phyloP scores from a whole-genome alignment of 2,797 vertebrate genomes.

The Melanitta fusca region DNA sequence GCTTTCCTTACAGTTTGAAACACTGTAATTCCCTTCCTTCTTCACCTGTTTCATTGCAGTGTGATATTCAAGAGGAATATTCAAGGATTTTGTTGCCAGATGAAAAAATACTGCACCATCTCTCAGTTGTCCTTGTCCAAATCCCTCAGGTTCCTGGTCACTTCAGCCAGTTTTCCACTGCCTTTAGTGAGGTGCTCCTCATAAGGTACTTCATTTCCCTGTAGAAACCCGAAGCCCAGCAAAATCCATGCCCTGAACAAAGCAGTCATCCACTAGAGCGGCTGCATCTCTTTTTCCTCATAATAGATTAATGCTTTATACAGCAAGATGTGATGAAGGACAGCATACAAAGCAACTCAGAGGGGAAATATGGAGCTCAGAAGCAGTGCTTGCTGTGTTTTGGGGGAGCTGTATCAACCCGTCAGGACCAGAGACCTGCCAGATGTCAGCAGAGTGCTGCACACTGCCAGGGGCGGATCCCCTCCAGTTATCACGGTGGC shows the following conservation, averaged over 20 bases:
- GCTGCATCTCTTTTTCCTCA: background rate
- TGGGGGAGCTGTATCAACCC: rapidly evolving
- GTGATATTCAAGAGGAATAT: background rate
- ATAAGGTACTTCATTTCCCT: background rate
- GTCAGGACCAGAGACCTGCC: background rate
- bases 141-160: background rate
- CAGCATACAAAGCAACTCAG: background rate
- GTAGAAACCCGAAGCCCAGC: background rate
- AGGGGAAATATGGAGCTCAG: background rate
- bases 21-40: background rate
- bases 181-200: background rate
- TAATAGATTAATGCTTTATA: background rate
- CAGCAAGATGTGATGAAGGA: background rate
- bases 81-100: background rate
- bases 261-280: background rate
- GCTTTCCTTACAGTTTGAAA: background rate
- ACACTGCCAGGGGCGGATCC: background rate
- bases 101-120: background rate
- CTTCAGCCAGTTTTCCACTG: background rate
- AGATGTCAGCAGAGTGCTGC: background rate
- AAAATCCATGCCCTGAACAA: background rate
- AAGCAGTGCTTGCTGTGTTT: background rate
- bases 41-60: background rate
- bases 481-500: background rate
- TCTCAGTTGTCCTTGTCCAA: background rate